These are phyloP conservation scores for Odontocolon sp. DNA, from an alignment of 2,888 invertebrate genomes.

Conservation along the genomic window DNA sequence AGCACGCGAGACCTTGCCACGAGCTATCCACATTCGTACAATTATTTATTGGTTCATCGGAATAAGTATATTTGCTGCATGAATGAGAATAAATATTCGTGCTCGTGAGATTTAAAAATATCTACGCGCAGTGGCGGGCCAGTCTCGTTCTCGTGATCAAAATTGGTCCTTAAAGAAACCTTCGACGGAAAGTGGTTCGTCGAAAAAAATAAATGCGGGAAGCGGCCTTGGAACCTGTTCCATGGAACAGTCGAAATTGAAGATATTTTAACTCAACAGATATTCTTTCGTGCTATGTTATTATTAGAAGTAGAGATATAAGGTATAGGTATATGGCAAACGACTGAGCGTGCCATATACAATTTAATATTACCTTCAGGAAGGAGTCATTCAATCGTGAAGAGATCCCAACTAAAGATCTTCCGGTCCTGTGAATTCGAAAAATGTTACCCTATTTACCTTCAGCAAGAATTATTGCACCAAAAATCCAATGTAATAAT, in stretches of 20 bases:
- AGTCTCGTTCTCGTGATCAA: conserved; percentile 42
- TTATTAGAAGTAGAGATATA: conserved; percentile 17
- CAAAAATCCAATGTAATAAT: too few species aligned
- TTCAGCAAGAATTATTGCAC: too few species aligned
- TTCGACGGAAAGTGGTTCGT: conserved; percentile 36
- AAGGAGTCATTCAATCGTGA: conserved; percentile 50
- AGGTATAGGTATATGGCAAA: conserved; percentile 17
- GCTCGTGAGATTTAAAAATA: conserved; percentile 30
- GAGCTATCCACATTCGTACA: neutral
- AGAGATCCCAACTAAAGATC: conserved; percentile 44
- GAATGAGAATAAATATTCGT: conserved; percentile 19
- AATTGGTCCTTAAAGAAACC: conserved; percentile 38
- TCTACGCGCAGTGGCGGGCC: conserved; percentile 1
- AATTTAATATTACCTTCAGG: conserved; percentile 23
- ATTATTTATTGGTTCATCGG: conserved; percentile 1
- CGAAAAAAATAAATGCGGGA: conserved; percentile 31
- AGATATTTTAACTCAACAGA: conserved; percentile 21
- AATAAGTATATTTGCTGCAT: neutral
- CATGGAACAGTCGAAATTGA: conserved; percentile 37
- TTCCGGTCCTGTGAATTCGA: conserved; percentile 47
- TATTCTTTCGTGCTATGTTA: conserved; percentile 32
- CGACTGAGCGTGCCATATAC: conserved; percentile 38
- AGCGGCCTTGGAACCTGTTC: conserved; percentile 47
- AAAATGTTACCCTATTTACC: too few species aligned
- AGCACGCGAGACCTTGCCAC: neutral